Base-by-base conservation (phyloP, 2,113 vertebrate species). In the Ancistrus triradiatus region DNA sequence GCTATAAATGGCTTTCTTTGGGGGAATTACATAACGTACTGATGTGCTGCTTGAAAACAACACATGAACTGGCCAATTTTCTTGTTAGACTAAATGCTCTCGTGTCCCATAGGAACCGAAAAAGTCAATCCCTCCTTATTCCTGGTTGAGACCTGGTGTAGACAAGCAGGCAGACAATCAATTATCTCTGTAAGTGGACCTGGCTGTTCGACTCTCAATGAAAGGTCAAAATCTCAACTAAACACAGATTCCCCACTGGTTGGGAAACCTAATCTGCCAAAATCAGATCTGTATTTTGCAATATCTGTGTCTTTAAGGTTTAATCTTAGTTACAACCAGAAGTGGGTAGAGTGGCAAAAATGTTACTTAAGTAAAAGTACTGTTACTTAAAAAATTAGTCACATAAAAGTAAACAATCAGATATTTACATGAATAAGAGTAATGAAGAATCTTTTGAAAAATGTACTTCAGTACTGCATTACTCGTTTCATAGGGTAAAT, bases 1-100 rank as follows among this genome's bases (percentile, higher is more conserved):
- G 59, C 61, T 64, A 64, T 59, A 59, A 70, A 64, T 37, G 55
- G 51, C n/a, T 63, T 63, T 21, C 51, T 68, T 56, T 46, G 5
- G 44, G 52, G 58, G 59, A 21, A 42, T 67, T 73, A 57, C 52
- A 68, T 63, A 72, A 67, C 59, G n/a, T 40, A 64, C 33, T 38
- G 40, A 51, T 52, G 42, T 55, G 57, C 37, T 24, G 33, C 21
- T 40, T 49, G 40, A 63, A 22, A 50, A 50, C 31, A 43, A 35
- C 46, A 31, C 46, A 60, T 24, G 46, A 58, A 46, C 71, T 69
- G 66, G 60, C 55, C 66, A 65, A 46, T 60, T 55, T 56, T 58
- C 57, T 37, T 22, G 25, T 68, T 48, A 63, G 31, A 64, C 35
- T 59, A 60, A 56, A 73, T 35, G 56, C 18, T 24, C 24, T 63